A percentile compares a stretch with the other conserved stretches of the same genome.
These are phyloP conservation scores for Drosophila watanabei DNA, from an alignment of 1,140 invertebrate genomes.

Conservation along the genomic window DNA sequence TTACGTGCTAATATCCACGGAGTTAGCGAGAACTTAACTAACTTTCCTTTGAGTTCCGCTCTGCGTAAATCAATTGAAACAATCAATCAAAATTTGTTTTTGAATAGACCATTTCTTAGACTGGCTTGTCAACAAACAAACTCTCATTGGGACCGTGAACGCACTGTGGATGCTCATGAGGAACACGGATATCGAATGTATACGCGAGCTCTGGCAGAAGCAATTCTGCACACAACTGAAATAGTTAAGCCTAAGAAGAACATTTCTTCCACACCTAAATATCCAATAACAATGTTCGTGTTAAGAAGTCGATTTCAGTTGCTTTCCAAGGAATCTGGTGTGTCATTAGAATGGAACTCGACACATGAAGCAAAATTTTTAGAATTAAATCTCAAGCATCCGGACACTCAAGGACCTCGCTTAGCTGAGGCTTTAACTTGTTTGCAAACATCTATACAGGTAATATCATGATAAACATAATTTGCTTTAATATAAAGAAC, in stretches of 20 bases:
- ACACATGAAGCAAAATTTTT: slow-evolving; percentile 51
- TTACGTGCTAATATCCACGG: neutral
- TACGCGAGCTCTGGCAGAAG: slow-evolving; percentile 58
- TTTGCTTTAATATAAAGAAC: neutral
- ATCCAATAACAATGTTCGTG: slow-evolving; percentile 20
- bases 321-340: slow-evolving; percentile 9
- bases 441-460: slow-evolving; percentile 78
- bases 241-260: slow-evolving; percentile 21
- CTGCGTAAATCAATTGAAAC: slow-evolving; percentile 28
- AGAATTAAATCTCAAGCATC: slow-evolving; percentile 40
- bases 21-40: slow-evolving; percentile 62
- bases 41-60: slow-evolving; percentile 88
- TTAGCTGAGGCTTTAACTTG: slow-evolving; percentile 74
- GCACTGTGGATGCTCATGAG: slow-evolving; percentile 30
- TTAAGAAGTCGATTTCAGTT: slow-evolving; percentile 37
- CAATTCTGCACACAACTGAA: slow-evolving; percentile 43
- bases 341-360: slow-evolving; percentile 21
- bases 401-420: slow-evolving; percentile 32
- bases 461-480: slow-evolving; percentile 54
- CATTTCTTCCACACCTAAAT: neutral
- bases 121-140: slow-evolving; percentile 87
- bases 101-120: slow-evolving; percentile 89
- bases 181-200: slow-evolving; percentile 73
- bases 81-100: slow-evolving; percentile 62
- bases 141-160: slow-evolving; percentile 52